Conservation (phyloP, 1,140 invertebrate genomes). For the Drosophila repleta region DNA sequence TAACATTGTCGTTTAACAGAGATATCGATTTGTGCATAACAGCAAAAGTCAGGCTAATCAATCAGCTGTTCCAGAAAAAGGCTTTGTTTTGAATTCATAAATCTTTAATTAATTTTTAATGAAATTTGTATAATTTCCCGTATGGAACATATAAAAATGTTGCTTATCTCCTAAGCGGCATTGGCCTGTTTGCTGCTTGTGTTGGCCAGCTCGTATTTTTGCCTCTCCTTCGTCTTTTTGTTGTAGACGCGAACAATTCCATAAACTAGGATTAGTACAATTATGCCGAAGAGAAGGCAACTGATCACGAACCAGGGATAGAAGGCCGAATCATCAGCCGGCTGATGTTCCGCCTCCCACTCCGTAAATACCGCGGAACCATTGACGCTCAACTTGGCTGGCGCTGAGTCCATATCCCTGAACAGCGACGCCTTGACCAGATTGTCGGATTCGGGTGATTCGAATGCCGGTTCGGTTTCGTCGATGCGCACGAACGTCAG, state of each 20-base stretch:
- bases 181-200: constrained; percentile 38
- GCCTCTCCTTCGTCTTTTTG: constrained; percentile 49
- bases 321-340: constrained; percentile 35
- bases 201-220: constrained; percentile 64
- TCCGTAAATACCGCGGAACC: constrained; percentile 37
- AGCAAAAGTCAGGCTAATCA: not conserved
- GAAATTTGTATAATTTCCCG: not conserved
- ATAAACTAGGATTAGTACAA: constrained; percentile 48
- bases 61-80: not conserved
- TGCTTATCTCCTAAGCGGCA: constrained; percentile 26
- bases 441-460: constrained; percentile 65
- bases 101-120: no score
- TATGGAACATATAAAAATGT: not conserved
- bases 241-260: constrained; percentile 56
- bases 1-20: constrained; percentile 2
- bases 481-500: constrained; percentile 71
- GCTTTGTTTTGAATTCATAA: no score
- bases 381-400: constrained; percentile 34
- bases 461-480: constrained; percentile 69
- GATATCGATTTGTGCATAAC: constrained; percentile 9
- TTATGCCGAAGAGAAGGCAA: constrained; percentile 57
- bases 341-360: constrained; percentile 47
- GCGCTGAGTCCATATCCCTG: constrained; percentile 28
- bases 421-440: constrained; percentile 63
- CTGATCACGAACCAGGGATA: constrained; percentile 74